Evolutionary conservation across 2,888 invertebrate genomes (phyloP).

Genomic region (Drosophila pseudotakahashii): DNA sequence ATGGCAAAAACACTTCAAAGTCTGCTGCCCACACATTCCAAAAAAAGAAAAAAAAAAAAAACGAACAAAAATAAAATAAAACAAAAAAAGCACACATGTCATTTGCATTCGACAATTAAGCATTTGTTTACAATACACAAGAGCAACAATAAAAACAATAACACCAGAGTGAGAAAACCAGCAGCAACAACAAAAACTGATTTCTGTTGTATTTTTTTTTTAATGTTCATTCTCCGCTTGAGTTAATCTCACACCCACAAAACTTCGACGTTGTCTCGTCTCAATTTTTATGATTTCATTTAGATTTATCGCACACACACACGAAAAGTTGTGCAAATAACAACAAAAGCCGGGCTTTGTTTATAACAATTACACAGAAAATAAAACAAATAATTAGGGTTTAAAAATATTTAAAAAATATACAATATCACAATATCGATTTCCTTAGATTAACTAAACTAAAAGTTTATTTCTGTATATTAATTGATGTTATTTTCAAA

Average conservation of each 20-base stretch:
- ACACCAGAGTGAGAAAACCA: constrained; percentile 41
- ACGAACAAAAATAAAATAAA: not conserved
- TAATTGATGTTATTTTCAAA: not conserved
- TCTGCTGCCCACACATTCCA: constrained; percentile 62
- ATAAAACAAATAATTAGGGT: not conserved
- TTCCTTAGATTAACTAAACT: too few species aligned
- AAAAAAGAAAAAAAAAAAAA: not conserved
- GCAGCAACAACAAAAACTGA: constrained; percentile 19
- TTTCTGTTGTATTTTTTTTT: constrained; percentile 21
- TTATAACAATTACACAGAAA: constrained; percentile 9
- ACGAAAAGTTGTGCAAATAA: constrained; percentile 19
- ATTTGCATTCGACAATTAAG: constrained; percentile 67
- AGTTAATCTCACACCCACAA: constrained; percentile 43
- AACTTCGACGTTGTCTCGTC: constrained; percentile 54
- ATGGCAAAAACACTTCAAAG: constrained; percentile 50
- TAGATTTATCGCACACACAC: constrained; percentile 50
- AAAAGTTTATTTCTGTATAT: too few species aligned
- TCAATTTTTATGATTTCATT: constrained; percentile 68
- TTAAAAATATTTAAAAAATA: not conserved
- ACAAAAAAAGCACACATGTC: constrained; percentile 35
- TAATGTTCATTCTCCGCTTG: constrained; percentile 24
- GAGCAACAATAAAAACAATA: constrained; percentile 33
- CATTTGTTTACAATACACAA: constrained; percentile 72
- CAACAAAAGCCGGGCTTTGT: constrained; percentile 34
- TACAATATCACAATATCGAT: too few species aligned